A percentile compares a stretch with the other conserved stretches of the same genome.
These are phyloP conservation scores for Euplagia quadripunctaria DNA, from an alignment of 2,888 invertebrate genomes.

Conservation along the genomic window DNA sequence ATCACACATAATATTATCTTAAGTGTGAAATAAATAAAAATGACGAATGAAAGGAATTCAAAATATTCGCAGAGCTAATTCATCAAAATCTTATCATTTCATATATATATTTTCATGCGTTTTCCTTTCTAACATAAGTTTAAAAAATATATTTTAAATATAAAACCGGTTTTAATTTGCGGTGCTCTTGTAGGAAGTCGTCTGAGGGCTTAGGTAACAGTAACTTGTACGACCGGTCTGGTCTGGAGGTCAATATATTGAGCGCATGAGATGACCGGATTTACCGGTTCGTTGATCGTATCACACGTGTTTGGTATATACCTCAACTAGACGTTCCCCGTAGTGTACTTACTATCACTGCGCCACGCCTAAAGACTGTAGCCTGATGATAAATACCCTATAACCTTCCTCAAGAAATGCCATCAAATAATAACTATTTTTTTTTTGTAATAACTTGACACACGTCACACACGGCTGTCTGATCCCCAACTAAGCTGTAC, in stretches of 20 bases:
- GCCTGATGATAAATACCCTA: no score
- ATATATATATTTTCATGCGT: neutral
- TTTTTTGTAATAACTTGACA: no score
- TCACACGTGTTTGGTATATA: constrained; percentile 1
- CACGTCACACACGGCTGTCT: no score
- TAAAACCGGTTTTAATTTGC: constrained; percentile 17
- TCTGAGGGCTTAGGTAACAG: constrained; percentile 32
- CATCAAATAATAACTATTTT: no score
- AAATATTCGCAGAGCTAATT: neutral
- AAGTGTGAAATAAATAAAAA: neutral
- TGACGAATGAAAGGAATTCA: neutral
- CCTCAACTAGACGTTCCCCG: neutral
- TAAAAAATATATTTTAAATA: neutral
- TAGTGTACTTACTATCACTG: neutral
- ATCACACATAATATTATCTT: neutral
- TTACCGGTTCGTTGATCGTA: constrained; percentile 5
- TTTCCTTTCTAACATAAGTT: neutral
- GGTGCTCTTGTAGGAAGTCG: constrained; percentile 36
- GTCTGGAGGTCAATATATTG: constrained; percentile 38
- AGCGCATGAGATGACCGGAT: constrained; percentile 14
- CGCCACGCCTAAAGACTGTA: neutral
- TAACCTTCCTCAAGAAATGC: no score
- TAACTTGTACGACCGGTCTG: constrained; percentile 40
- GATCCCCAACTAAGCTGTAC: no score
- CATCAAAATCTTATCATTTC: neutral